Evolutionary conservation across 2,797 vertebrate species (phyloP), one percentile per base, ranked within the genome.

Genomic region (Rhynchotus rufescens): DNA sequence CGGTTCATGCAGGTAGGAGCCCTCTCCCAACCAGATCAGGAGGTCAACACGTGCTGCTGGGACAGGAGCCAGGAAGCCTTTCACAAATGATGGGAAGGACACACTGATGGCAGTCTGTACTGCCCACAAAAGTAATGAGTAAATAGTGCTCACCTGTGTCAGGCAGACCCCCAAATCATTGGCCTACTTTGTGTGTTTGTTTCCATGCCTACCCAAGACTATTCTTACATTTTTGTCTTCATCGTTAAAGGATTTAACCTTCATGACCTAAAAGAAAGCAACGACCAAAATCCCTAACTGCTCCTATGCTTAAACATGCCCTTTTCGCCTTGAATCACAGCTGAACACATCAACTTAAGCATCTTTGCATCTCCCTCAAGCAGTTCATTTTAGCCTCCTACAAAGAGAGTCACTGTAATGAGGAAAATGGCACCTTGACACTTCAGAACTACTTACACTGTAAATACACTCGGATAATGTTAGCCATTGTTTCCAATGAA

Each of bases 301-400:
- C 40, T 72, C 34, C 79, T 56, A 10, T 6, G 74, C 57, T 60
- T 80, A 82, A 78, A 16, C 23, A 73, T 8, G 7, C 32, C 13
- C 20, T 28, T n/a, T 89, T 93, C 62, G 71, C 17, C 52, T 32
- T 59, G n/a, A 88, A 44, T 56, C 89, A 78, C 20, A 85, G 72
- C 64, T 42, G 22, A 77, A 81, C 36, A 69, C 36, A 80, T 45
- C 61, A 67, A 93, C 83, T 68, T 79, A 34, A 81, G 56, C n/a
- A 59, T 0, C 65, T 72, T 60, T 67, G 44, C 15, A 57, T 17
- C 21, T 64, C 34, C 42, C 66, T 72, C 45, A 71, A 76, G 38
- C 6, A 51, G 49, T 51, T 51, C 26, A 40, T 40, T 69, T 78
- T 54, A 17, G 11, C 28, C 52, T 28, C 21, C 26, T 23, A 47